Percentiles rank a stretch among this genome's conserved stretches.
phyloP scores from a whole-genome alignment of 2,113 vertebrate species.

The Edolisoma coerulescens region DNA sequence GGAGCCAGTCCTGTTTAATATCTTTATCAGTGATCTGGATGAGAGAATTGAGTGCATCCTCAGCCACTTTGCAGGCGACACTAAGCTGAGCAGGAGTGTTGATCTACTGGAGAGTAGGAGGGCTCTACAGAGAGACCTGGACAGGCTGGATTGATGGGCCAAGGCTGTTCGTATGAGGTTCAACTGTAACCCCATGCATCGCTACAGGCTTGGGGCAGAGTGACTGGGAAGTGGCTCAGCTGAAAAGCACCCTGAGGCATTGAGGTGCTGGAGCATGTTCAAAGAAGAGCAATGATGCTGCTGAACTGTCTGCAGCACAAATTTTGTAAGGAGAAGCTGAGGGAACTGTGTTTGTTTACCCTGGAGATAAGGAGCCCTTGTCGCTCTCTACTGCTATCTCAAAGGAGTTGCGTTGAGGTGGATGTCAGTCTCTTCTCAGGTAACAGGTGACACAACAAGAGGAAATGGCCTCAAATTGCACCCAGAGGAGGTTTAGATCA shows the following conservation, averaged over 20 bases:
- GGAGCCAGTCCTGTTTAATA: background rate
- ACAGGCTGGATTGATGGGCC: background rate
- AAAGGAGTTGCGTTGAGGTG: background rate
- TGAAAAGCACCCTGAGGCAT: background rate
- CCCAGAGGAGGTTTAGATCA: background rate
- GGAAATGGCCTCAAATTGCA: background rate
- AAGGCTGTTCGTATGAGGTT: rapidly evolving
- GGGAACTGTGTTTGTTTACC: background rate
- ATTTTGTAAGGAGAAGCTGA: background rate
- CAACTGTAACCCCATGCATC: rapidly evolving
- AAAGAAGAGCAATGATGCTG: background rate
- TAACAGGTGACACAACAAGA: background rate
- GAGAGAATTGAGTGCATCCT: background rate
- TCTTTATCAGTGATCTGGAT: background rate
- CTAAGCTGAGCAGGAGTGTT: background rate
- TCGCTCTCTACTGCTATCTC: rapidly evolving
- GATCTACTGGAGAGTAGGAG: background rate
- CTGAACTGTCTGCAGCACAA: background rate
- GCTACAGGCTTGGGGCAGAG: background rate
- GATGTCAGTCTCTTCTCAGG: background rate
- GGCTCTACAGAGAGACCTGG: background rate
- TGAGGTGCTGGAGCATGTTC: background rate
- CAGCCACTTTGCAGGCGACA: no score
- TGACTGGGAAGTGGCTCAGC: background rate
- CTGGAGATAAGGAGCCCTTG: no score